A percentile compares a stretch with the other conserved stretches of the same genome.
Evolutionary conservation across 1,140 invertebrate species (phyloP).

Genomic region (Drosophila busckii): DNA sequence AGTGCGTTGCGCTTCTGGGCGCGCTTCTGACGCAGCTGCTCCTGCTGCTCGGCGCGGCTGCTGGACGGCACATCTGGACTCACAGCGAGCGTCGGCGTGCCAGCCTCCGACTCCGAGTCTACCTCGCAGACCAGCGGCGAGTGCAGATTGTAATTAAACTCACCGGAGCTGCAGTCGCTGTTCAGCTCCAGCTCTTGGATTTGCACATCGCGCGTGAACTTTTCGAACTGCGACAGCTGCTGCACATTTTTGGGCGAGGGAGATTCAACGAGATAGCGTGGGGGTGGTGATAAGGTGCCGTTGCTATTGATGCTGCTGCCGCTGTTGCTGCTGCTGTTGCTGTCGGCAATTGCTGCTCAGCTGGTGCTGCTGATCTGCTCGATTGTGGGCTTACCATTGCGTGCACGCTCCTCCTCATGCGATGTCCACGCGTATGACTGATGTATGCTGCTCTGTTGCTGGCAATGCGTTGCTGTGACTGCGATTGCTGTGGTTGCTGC

Average conservation of each 20-base stretch:
- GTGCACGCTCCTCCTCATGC: slow-evolving; percentile 26
- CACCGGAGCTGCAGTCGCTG: slow-evolving; percentile 63
- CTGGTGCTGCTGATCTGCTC: slow-evolving; percentile 57
- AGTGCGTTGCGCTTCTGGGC: slow-evolving; percentile 80
- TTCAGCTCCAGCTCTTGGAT: slow-evolving; percentile 63
- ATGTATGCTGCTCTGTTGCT: slow-evolving; percentile 64
- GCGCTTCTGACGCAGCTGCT: slow-evolving; percentile 64
- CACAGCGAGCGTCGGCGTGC: not conserved
- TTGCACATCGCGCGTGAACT: slow-evolving; percentile 49
- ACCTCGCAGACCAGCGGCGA: slow-evolving; percentile 62
- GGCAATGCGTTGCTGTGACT: slow-evolving; percentile 34
- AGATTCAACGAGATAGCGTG: slow-evolving; percentile 57
- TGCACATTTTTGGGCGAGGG: slow-evolving; percentile 39
- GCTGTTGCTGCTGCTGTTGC: slow-evolving; percentile 2
- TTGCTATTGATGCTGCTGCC: slow-evolving; percentile 9
- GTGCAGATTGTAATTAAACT: slow-evolving; percentile 44
- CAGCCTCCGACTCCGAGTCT: slow-evolving; percentile 60
- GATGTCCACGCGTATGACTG: slow-evolving; percentile 61
- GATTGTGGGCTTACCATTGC: slow-evolving; percentile 45
- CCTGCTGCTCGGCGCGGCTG: slow-evolving; percentile 55
- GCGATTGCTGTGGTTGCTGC: not conserved
- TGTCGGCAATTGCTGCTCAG: slow-evolving; percentile 12
- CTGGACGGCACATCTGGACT: slow-evolving; percentile 30
- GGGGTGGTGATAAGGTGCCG: slow-evolving; percentile 54
- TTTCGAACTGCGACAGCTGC: slow-evolving; percentile 22